Evolutionary conservation across 1,140 invertebrate species (phyloP).

Genomic region (Drosophila kikkawai): DNA sequence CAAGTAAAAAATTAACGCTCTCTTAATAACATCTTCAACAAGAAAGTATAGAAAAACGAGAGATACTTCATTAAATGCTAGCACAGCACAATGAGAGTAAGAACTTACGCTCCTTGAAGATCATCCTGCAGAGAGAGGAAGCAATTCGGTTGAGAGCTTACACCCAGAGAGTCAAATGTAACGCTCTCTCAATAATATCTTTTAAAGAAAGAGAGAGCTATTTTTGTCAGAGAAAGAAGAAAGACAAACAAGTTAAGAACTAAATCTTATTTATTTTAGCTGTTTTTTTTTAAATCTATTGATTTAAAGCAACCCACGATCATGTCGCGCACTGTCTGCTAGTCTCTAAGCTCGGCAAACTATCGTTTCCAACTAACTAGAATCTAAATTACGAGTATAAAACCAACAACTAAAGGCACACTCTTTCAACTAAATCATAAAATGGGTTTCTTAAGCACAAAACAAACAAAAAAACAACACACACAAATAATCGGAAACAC

Average conservation of each 20-base stretch:
- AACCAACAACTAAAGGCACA: slow-evolving; percentile 17
- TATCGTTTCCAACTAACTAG: slow-evolving; percentile 42
- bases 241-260: background rate
- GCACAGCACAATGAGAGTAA: too few species aligned
- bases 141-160: too few species aligned
- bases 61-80: too few species aligned
- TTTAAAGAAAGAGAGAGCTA: background rate
- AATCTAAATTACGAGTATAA: slow-evolving; percentile 29
- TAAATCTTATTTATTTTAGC: background rate
- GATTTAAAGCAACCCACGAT: background rate
- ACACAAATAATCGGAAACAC: slow-evolving; percentile 4
- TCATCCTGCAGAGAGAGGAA: background rate
- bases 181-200: background rate
- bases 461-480: background rate
- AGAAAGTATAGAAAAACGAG: too few species aligned
- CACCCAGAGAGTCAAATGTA: background rate
- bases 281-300: rapidly evolving
- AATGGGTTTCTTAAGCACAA: slow-evolving; percentile 69
- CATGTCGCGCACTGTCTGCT: slow-evolving; percentile 25
- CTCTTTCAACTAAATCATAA: slow-evolving; percentile 37
- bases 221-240: too few species aligned
- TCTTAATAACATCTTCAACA: too few species aligned
- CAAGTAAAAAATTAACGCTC: too few species aligned
- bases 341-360: slow-evolving; percentile 35
- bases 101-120: too few species aligned